phyloP scores from a whole-genome alignment of 2,113 vertebrate genomes.

The Isurus oxyrinchus region DNA sequence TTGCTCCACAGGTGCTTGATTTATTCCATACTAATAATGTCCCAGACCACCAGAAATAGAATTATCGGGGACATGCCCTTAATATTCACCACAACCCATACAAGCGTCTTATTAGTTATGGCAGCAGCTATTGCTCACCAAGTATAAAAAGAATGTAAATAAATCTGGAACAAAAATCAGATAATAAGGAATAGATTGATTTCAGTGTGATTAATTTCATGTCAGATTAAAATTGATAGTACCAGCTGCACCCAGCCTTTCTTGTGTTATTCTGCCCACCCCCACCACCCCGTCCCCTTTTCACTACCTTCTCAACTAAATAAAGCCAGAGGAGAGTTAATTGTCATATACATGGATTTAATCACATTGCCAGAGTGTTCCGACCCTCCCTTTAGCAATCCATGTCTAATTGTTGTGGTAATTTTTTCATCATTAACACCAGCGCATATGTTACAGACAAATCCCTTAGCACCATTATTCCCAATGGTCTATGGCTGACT shows the following conservation, averaged over 20 bases:
- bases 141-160: constrained; percentile 56
- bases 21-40: constrained; percentile 64
- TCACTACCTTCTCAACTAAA: constrained; percentile 53
- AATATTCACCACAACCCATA: constrained; percentile 52
- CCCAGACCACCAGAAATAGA: constrained; percentile 53
- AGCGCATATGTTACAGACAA: constrained; percentile 80
- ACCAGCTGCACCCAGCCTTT: constrained; percentile 80
- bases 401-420: constrained; percentile 81
- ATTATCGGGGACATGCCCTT: constrained; percentile 57
- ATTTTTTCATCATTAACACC: constrained; percentile 90
- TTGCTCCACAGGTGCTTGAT: constrained; percentile 55
- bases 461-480: constrained; percentile 62
- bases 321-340: constrained; percentile 81
- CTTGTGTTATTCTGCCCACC: constrained; percentile 46
- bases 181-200: constrained; percentile 67
- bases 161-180: constrained; percentile 59
- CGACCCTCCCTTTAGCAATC: constrained; percentile 63
- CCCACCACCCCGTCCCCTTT: constrained; percentile 41
- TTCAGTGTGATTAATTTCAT: constrained; percentile 70
- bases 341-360: constrained; percentile 95
- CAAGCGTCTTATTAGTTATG: constrained; percentile 73
- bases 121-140: constrained; percentile 49
- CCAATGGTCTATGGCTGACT: constrained; percentile 50
- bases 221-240: constrained; percentile 72
- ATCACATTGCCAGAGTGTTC: constrained; percentile 78